These are phyloP conservation scores for Montipora efflorescens DNA, from an alignment of 64 coral and sea anemone species.

Conservation along the genomic window DNA sequence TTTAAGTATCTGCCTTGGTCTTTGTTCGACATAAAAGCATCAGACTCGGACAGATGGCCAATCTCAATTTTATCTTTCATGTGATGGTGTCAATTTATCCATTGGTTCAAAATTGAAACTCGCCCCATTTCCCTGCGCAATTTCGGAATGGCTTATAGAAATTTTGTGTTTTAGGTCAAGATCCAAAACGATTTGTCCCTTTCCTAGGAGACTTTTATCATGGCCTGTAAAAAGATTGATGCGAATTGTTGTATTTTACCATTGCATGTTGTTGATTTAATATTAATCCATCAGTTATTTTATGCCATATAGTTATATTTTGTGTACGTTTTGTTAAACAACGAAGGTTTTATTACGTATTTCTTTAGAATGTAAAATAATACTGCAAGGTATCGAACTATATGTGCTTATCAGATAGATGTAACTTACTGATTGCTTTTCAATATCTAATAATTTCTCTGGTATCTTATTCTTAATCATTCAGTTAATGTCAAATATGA, in stretches of 20 bases:
- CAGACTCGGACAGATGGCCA: no score
- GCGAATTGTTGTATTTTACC: background rate
- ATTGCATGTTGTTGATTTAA: background rate
- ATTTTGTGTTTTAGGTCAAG: no score
- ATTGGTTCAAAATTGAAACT: no score
- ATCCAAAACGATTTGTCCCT: no score
- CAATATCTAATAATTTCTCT: background rate
- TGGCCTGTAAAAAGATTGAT: background rate
- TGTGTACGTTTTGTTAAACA: background rate
- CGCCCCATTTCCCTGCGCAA: no score
- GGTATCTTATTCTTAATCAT: background rate
- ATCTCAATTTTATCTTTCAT: no score
- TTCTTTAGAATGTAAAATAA: background rate
- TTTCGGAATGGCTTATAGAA: no score
- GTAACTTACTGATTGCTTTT: background rate
- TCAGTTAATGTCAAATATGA: background rate
- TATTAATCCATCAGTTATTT: background rate
- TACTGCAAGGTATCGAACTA: background rate
- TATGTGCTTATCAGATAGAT: background rate
- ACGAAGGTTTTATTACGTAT: background rate
- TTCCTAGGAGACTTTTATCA: background rate
- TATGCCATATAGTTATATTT: background rate
- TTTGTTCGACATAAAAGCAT: no score
- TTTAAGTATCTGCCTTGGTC: no score
- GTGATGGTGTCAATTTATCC: no score